Conservation (phyloP, 1,140 invertebrate genomes). For the Heliconius nattereri region DNA sequence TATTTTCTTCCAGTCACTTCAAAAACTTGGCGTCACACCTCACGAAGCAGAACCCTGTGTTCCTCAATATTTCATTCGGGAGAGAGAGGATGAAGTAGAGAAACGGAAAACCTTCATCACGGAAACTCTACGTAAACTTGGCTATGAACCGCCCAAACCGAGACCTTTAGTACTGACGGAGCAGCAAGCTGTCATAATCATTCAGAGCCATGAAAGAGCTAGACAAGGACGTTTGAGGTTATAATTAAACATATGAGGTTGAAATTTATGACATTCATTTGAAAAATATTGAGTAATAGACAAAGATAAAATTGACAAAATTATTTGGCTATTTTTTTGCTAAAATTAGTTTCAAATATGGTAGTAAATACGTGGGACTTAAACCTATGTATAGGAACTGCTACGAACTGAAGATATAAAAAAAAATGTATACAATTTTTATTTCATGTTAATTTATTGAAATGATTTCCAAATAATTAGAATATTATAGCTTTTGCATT, state of each 20-base stretch:
- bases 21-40: conserved; percentile 84
- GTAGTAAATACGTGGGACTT: no score
- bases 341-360: no score
- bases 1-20: conserved; percentile 52
- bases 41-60: conserved; percentile 85
- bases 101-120: conserved; percentile 84
- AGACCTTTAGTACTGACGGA: conserved; percentile 84
- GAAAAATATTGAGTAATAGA: no score
- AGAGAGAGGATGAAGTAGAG: conserved; percentile 84
- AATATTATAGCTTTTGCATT: no score
- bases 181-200: conserved; percentile 91
- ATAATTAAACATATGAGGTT: not conserved
- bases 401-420: no score
- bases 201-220: conserved; percentile 95
- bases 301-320: no score
- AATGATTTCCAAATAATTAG: no score
- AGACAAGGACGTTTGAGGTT: conserved; percentile 89
- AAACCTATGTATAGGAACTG: no score
- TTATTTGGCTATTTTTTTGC: no score
- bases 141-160: conserved; percentile 85
- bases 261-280: not conserved
- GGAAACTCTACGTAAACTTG: conserved; percentile 85
- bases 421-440: no score
- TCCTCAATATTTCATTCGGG: conserved; percentile 86
- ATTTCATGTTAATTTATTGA: no score